Conservation (phyloP, 1,140 invertebrate species). For the Ceratosolen fusciceps region DNA sequence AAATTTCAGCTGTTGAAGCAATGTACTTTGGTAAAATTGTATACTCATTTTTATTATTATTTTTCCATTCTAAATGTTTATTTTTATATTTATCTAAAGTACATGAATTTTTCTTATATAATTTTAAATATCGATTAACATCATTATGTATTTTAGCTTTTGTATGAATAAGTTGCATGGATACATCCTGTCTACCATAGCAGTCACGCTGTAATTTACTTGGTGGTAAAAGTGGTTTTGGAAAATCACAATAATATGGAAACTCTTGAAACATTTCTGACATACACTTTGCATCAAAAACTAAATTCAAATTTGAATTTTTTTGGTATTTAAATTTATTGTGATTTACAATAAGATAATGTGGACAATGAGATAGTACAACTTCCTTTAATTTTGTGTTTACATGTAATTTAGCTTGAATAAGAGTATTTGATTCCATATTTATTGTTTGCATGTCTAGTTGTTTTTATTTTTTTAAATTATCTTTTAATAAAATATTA, state of each 20-base stretch:
- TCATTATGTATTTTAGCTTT: constrained; percentile 60
- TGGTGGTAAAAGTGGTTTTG: constrained; percentile 66
- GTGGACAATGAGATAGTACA: constrained; percentile 52
- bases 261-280: constrained; percentile 56
- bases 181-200: constrained; percentile 55
- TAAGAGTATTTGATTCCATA: constrained; percentile 54
- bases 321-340: constrained; percentile 57
- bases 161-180: constrained; percentile 55
- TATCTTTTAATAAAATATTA: too few species aligned
- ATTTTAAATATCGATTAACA: constrained; percentile 54
- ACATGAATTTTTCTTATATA: constrained; percentile 54
- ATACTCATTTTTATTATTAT: constrained; percentile 4
- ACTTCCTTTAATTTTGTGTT: constrained; percentile 50
- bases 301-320: constrained; percentile 52
- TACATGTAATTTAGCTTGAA: constrained; percentile 53
- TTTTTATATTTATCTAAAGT: constrained; percentile 45
- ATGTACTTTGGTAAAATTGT: constrained; percentile 59
- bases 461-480: too few species aligned
- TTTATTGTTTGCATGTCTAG: neutral
- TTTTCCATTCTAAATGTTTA: constrained; percentile 55
- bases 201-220: constrained; percentile 56
- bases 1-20: constrained; percentile 61
- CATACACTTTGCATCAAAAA: constrained; percentile 41
- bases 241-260: constrained; percentile 63
- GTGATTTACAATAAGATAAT: constrained; percentile 57